phyloP scores from a whole-genome alignment of 2,888 invertebrate species.

The Amiota communis region DNA sequence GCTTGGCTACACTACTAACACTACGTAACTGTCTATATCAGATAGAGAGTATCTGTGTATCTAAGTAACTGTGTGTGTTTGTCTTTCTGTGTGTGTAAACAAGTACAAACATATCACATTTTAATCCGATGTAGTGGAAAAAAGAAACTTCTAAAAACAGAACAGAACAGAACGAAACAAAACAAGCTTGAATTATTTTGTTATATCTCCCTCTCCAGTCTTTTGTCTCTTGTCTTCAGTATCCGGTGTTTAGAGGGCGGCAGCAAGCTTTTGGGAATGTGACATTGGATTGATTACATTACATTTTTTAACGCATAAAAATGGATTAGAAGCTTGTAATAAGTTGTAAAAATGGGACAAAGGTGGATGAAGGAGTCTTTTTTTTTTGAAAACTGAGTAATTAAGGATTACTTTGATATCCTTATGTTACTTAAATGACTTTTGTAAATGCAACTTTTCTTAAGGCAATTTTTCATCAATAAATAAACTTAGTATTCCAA shows the following conservation, averaged over 20 bases:
- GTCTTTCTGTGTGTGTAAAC: constrained; percentile 51
- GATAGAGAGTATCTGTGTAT: constrained; percentile 13
- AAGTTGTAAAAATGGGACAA: constrained; percentile 44
- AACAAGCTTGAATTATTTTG: constrained; percentile 3
- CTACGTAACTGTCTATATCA: not conserved
- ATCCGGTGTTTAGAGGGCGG: too few relatives aligned
- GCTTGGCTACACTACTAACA: not conserved
- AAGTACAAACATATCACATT: constrained; percentile 67
- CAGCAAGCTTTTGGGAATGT: constrained; percentile 25
- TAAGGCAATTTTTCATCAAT: not conserved
- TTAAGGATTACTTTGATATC: constrained; percentile 45
- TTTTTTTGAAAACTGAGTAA: constrained; percentile 40
- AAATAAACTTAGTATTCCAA: not conserved
- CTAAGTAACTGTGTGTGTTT: constrained; percentile 6
- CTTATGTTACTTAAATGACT: not conserved
- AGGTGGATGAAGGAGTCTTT: constrained; percentile 26
- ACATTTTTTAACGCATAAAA: constrained; percentile 50
- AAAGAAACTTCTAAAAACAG: constrained; percentile 36
- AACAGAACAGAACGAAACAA: constrained; percentile 22
- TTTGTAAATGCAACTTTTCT: not conserved
- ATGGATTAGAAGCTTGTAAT: constrained; percentile 51
- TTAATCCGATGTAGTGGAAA: constrained; percentile 66
- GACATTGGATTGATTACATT: constrained; percentile 54
- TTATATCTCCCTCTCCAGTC: not conserved
- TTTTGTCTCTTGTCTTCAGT: too few relatives aligned